Base-by-base conservation (phyloP, 37 sponge, comb jelly and placozoan species). In the Cladorhizidae sp. region DNA sequence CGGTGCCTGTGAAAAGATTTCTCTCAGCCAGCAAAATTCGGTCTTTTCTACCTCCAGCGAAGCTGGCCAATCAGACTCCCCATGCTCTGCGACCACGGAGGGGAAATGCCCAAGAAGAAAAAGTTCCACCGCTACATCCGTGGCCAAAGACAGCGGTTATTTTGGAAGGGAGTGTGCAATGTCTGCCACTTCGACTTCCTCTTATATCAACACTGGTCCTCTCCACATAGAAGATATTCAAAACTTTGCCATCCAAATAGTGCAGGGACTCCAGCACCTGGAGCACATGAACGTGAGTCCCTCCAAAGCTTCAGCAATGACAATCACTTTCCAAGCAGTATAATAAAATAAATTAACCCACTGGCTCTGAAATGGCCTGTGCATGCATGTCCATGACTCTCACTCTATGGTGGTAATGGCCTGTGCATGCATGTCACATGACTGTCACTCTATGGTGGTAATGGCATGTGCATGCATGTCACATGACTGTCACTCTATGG, bases 231-330 rank as follows among this genome's bases (percentile, higher is more conserved):
- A 88, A 28, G 93, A 92, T 61, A 63, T 88, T 21, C 61, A 64
- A 25, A 88, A 85, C 84, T 92, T 92, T 85, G 93, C 93, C 15
- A 77, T 92, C 9, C 93, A 92, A 52, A 92, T 92, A 41, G 89
- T 89, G 0, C 40, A 63, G 41, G 93, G 93, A 0, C 42, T 92
- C 39, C 38, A 77, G 40, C 93, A 92, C 72, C 35, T 92, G 67
- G 76, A 84, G 29, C 40, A 36, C 0, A 52, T 80, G 42, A 59
- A 87, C 43, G 92, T 92, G 52, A 40, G 75, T 31, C 20, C 11
- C 9, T 25, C 2, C 49, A 6, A 58, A 18, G 14, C n/a, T 45
- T 45, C 5, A 45, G 9, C 9, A 12, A 45, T 45, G 9, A 5
- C 49, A 38, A 31, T 69, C 40, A 38, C 70, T 69, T 31, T 20